phyloP scores from a whole-genome alignment of 2,888 invertebrate species.

The Adelphocoris suturalis region DNA sequence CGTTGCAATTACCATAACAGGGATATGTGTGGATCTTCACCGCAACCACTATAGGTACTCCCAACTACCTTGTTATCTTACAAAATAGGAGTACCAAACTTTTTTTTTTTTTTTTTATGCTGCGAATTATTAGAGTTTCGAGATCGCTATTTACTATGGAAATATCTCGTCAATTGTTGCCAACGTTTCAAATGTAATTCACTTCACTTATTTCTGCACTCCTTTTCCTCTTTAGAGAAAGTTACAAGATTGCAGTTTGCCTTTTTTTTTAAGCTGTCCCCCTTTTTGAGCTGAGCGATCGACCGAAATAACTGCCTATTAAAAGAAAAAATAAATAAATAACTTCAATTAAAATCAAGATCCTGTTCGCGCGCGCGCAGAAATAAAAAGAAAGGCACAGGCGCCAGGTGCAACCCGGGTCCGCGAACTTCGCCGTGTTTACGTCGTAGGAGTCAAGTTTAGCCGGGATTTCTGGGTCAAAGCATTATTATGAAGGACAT shows the following conservation, averaged over 20 bases:
- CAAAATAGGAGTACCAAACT: no score
- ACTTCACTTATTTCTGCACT: no score
- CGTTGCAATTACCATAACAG: no score
- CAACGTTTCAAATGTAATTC: no score
- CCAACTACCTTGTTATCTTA: no score
- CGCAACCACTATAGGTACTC: no score
- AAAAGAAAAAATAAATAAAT: neutral
- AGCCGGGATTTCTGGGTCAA: constrained; percentile 25
- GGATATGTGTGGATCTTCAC: no score
- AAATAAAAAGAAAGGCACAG: neutral
- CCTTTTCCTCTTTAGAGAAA: neutral
- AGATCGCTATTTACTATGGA: no score
- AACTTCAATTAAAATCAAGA: constrained; percentile 12
- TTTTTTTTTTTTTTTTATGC: no score
- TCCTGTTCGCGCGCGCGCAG: neutral
- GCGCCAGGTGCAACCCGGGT: constrained; percentile 2
- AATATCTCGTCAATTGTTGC: no score
- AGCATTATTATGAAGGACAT: constrained; percentile 14
- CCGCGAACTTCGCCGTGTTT: constrained; percentile 24
- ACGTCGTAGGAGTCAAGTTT: constrained; percentile 41
- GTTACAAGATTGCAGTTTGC: neutral
- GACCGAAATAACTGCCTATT: neutral
- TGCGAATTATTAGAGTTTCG: no score
- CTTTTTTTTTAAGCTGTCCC: neutral
- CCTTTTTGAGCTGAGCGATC: neutral